Conservation (phyloP, 2,888 invertebrate species). For the Athripsodes cinereus region DNA sequence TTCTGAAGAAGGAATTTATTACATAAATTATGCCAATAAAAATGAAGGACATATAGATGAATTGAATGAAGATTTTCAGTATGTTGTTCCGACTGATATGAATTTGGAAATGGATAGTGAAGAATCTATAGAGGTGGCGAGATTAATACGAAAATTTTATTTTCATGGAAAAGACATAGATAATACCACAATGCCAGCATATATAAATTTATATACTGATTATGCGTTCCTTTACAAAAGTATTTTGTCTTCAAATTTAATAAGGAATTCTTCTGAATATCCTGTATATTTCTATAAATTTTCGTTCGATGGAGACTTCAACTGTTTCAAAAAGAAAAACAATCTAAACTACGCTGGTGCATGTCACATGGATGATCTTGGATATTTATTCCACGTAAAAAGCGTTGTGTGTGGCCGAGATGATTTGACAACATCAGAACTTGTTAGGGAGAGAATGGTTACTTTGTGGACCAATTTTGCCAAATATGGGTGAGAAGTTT, state of each 20-base stretch:
- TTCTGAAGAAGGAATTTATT: slow-evolving; percentile 43
- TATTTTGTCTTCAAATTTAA: slow-evolving; percentile 36
- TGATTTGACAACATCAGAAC: not conserved
- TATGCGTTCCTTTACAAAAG: slow-evolving; percentile 42
- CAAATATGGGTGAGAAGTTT: slow-evolving; percentile 26
- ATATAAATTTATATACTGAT: slow-evolving; percentile 47
- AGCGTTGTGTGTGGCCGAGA: too few relatives aligned
- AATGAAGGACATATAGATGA: slow-evolving; percentile 23
- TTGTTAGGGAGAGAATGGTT: slow-evolving; percentile 29
- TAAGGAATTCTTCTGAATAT: slow-evolving; percentile 35
- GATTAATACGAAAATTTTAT: slow-evolving; percentile 41
- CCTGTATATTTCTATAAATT: slow-evolving; percentile 55
- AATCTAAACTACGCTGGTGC: slow-evolving; percentile 46
- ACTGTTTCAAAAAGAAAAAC: slow-evolving; percentile 44
- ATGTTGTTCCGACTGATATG: slow-evolving; percentile 37
- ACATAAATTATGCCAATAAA: slow-evolving; percentile 30
- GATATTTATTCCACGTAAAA: slow-evolving; percentile 43
- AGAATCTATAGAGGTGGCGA: slow-evolving; percentile 32
- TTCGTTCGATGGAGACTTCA: slow-evolving; percentile 50
- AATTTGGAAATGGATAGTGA: slow-evolving; percentile 31
- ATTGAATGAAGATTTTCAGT: slow-evolving; percentile 34
- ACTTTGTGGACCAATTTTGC: slow-evolving; percentile 28
- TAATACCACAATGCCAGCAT: slow-evolving; percentile 38
- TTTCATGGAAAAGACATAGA: slow-evolving; percentile 37
- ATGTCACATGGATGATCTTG: slow-evolving; percentile 56